Evolutionary conservation across 2,797 vertebrate genomes (phyloP).

Genomic region (Thripadectes ignobilis): DNA sequence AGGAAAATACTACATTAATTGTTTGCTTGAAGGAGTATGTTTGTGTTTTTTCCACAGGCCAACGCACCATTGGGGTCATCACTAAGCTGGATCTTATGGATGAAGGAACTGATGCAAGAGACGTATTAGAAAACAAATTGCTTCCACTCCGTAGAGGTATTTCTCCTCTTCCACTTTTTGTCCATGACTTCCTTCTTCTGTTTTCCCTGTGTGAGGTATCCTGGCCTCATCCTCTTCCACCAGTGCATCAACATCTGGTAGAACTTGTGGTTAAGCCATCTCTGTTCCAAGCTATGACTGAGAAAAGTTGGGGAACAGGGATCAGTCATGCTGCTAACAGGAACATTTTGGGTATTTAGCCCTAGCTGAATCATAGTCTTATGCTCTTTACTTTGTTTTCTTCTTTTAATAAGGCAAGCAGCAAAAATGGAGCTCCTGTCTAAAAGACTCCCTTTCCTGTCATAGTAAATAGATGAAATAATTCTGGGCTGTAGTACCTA

Average conservation of each 20-base stretch:
- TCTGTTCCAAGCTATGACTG: neutral
- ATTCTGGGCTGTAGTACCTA: neutral
- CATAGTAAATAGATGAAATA: neutral
- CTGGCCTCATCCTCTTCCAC: neutral
- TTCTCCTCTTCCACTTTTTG: neutral
- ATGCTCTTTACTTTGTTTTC: neutral
- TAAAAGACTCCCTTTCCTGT: accelerated
- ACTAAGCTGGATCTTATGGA: slow-evolving; percentile 92
- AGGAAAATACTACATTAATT: neutral
- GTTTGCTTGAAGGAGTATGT: neutral
- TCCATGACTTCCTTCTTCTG: neutral
- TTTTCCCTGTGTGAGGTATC: neutral
- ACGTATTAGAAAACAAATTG: slow-evolving; percentile 88
- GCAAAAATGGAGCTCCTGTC: neutral
- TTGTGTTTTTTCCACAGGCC: slow-evolving; percentile 65
- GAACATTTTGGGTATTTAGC: neutral
- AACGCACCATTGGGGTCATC: slow-evolving; percentile 88
- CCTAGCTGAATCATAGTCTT: neutral
- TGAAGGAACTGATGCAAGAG: slow-evolving; percentile 88
- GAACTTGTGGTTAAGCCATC: neutral
- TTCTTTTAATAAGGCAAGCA: neutral
- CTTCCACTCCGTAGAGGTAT: slow-evolving; percentile 86
- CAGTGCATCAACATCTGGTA: neutral
- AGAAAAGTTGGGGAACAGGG: neutral
- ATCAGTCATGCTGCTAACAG: neutral